A percentile compares a stretch with the other conserved stretches of the same genome.
Conservation (phyloP, 2,113 vertebrate genomes). For the Sphaerodactylus townsendi region DNA sequence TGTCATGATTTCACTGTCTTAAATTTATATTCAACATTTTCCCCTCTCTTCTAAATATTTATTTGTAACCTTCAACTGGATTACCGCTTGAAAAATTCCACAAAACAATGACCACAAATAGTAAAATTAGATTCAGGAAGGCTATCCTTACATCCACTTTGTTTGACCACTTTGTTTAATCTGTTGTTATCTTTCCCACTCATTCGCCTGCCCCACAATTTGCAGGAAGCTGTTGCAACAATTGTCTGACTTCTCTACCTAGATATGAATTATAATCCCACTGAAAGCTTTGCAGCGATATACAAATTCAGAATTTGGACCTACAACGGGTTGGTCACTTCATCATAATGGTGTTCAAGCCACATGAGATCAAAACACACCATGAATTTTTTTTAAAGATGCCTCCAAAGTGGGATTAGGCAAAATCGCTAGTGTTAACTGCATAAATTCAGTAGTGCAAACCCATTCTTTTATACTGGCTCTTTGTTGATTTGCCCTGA, state of each 20-base stretch:
- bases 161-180: background rate
- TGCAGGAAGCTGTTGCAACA: background rate
- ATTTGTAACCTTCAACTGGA: conserved; percentile 61
- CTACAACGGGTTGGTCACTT: background rate
- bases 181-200: too few species aligned
- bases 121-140: conserved; percentile 69
- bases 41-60: conserved; percentile 15
- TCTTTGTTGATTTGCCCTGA: too few species aligned
- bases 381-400: too few species aligned
- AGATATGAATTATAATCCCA: background rate
- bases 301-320: background rate
- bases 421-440: too few species aligned
- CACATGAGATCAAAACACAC: background rate
- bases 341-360: background rate
- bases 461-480: too few species aligned
- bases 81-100: conserved; percentile 64
- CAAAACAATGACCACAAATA: conserved; percentile 50
- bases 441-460: too few species aligned
- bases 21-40: conserved; percentile 49
- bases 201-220: background rate
- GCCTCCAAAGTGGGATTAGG: too few species aligned
- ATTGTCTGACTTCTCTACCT: background rate
- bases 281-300: background rate
- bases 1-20: conserved; percentile 38
- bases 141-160: conserved; percentile 53